Conservation (phyloP, 1,140 invertebrate species). For the Ganaspis sp. region DNA sequence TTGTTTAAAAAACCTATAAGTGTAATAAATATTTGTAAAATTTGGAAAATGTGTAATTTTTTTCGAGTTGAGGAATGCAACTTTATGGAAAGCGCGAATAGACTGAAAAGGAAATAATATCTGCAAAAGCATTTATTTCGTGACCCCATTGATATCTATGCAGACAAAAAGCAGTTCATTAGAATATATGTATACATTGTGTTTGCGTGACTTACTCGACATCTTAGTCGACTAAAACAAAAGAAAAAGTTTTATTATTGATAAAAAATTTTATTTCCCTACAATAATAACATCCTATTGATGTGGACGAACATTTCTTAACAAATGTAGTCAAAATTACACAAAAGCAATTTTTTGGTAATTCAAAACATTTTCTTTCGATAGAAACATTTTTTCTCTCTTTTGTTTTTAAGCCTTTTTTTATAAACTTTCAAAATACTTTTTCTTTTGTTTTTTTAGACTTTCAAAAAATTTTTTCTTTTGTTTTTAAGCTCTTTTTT, state of each 20-base stretch:
- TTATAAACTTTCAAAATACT: too few relatives aligned
- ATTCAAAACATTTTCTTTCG: too few relatives aligned
- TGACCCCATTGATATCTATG: conserved; percentile 13
- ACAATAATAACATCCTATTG: neutral
- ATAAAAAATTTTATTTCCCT: neutral
- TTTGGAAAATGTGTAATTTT: neutral
- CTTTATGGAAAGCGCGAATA: neutral
- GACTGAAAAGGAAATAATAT: neutral
- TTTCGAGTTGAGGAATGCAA: neutral
- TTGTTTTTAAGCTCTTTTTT: too few relatives aligned
- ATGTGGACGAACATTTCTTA: too few relatives aligned
- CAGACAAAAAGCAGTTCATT: conserved; percentile 9
- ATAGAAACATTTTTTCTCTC: too few relatives aligned
- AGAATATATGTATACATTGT: neutral
- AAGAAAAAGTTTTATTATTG: conserved; percentile 3
- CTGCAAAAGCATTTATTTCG: conserved; percentile 13
- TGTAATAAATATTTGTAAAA: neutral
- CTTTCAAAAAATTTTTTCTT: too few relatives aligned
- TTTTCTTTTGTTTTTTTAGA: too few relatives aligned
- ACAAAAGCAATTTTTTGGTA: too few relatives aligned
- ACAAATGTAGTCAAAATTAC: too few relatives aligned
- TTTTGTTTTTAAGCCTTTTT: too few relatives aligned
- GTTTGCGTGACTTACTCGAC: neutral
- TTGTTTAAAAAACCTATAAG: too few relatives aligned
- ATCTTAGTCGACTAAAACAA: neutral